These are phyloP conservation scores for Xenopus laevis DNA, from an alignment of 2,113 vertebrate genomes.

Conservation along the genomic window DNA sequence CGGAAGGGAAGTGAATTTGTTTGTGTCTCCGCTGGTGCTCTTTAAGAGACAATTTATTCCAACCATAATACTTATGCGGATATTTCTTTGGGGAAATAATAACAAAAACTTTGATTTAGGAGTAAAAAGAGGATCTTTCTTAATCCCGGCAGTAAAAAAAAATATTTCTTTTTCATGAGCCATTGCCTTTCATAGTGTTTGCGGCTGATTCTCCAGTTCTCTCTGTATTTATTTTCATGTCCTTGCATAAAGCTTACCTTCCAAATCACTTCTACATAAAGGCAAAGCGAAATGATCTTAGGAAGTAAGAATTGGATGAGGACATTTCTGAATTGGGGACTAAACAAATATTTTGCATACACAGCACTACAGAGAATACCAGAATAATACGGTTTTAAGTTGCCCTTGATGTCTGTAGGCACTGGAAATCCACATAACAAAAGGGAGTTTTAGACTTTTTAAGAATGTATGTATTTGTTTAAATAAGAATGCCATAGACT, in stretches of 20 bases:
- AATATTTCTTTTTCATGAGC: conserved; percentile 67
- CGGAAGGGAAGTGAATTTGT: conserved; percentile 45
- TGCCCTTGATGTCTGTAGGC: too few relatives aligned
- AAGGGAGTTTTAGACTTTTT: too few relatives aligned
- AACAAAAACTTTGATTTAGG: conserved; percentile 65
- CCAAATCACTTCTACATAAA: conserved; percentile 51
- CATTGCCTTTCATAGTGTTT: conserved; percentile 62
- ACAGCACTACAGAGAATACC: too few relatives aligned
- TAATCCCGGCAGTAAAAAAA: conserved; percentile 71
- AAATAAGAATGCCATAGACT: too few relatives aligned
- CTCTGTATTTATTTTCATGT: conserved; percentile 46
- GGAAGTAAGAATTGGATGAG: conserved; percentile 21
- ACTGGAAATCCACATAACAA: too few relatives aligned
- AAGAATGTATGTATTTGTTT: too few relatives aligned
- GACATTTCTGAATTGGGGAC: too few relatives aligned
- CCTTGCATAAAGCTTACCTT: conserved; percentile 43
- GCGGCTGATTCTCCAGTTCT: conserved; percentile 54
- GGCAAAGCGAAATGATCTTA: conserved; percentile 52
- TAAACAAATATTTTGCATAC: too few relatives aligned
- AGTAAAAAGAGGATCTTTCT: conserved; percentile 64
- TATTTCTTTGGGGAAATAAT: conserved; percentile 51
- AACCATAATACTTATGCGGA: conserved; percentile 47
- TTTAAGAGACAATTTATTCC: conserved; percentile 61
- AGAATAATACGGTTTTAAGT: too few relatives aligned
- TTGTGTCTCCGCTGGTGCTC: conserved; percentile 48